Evolutionary conservation across 2,888 invertebrate species (phyloP), one percentile per base, ranked within the genome.

Genomic region (Chymomyza fuscimana): DNA sequence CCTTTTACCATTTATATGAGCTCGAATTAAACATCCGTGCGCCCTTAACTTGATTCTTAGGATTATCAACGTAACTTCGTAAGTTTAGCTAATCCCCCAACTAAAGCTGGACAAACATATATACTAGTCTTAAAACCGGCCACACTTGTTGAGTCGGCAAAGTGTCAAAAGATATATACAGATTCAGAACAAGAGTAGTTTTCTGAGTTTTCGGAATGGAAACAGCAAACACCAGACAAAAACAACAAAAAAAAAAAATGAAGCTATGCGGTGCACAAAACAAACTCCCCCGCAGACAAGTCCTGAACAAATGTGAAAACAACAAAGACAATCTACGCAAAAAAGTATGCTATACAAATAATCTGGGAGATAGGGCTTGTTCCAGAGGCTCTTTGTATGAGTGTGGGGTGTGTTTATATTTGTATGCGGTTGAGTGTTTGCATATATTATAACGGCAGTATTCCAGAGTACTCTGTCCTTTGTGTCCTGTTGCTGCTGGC

Each of bases 261-360:
- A 54, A 54, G 19, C n/a, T 54, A n/a, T 54, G 16, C 22, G 16
- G 54, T n/a, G 40, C 19, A 54, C 32, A 32, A 32, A 54, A 54
- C 19, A 54, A 32, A 32, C 32, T 32, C 32, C 32, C 32, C 32
- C 9, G 5, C 32, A 32, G 32, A 32, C 32, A 32, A 32, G 32
- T 32, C 32, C 54, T 70, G 67, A 66, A 72, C 80, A 84, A 86
- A 82, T 84, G 82, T 65, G 82, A 82, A 80, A 82, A 76, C 87
- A 82, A 82, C 87, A 12, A 12, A 46, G 80, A 76, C 82, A 76
- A 82, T 80, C 80, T 78, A 78, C 85, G 87, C 87, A 80, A 82
- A 87, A 82, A 87, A 80, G 84, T 79, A 81, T 81, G 72, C 86
- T 74, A 81, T 65, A 86, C 77, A 82, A 82, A 82, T 81, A 82